Conservation (phyloP, 2,113 vertebrate species). For the Misgurnus anguillicaudatus region DNA sequence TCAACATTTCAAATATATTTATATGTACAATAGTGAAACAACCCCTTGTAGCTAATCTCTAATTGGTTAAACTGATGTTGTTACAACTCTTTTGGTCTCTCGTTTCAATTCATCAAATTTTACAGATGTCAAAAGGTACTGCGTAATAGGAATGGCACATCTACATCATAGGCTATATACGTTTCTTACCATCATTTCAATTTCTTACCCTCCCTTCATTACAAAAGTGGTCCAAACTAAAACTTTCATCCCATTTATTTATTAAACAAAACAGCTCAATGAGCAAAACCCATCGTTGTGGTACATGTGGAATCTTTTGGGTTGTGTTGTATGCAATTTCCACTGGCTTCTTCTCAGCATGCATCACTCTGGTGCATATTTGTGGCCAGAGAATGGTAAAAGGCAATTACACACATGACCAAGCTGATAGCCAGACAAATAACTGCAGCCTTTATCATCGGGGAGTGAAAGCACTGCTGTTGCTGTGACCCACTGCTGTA, state of each 20-base stretch:
- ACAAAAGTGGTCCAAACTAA: slow-evolving; percentile 1
- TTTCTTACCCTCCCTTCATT: neutral
- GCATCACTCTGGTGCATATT: slow-evolving; percentile 73
- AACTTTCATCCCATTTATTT: neutral
- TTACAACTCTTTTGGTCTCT: no score
- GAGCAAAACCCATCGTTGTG: slow-evolving; percentile 52
- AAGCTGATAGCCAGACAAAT: slow-evolving; percentile 73
- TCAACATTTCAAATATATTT: no score
- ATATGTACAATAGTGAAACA: no score
- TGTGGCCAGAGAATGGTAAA: slow-evolving; percentile 68
- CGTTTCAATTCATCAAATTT: no score
- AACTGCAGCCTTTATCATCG: slow-evolving; percentile 71
- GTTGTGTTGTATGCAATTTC: slow-evolving; percentile 69
- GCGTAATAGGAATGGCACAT: no score
- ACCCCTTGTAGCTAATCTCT: no score
- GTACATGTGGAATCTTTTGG: slow-evolving; percentile 67
- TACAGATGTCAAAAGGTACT: no score
- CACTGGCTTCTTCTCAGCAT: slow-evolving; percentile 67
- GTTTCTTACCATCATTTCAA: neutral
- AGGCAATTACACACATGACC: slow-evolving; percentile 75
- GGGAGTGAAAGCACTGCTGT: slow-evolving; percentile 61
- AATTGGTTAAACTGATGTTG: no score
- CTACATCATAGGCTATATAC: neutral
- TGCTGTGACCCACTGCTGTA: slow-evolving; percentile 65
- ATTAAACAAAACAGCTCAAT: slow-evolving; percentile 8